Percentiles rank a stretch among this genome's conserved stretches.
These are phyloP conservation scores for Cichlasoma orientale DNA, from an alignment of 2,797 vertebrate species.

Conservation along the genomic window DNA sequence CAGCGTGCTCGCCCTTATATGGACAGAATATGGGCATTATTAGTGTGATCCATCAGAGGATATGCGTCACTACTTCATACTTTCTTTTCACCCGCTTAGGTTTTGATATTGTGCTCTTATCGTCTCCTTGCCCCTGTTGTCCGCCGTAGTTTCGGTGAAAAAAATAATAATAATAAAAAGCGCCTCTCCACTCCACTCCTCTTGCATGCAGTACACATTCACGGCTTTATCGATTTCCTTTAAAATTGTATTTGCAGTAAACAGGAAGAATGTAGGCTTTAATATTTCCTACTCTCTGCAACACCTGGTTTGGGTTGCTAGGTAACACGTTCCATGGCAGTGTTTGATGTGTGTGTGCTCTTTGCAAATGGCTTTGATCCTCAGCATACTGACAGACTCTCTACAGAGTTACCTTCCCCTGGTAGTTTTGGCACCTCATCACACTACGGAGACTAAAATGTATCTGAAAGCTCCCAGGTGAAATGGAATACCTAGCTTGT, in stretches of 20 bases:
- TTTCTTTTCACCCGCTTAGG: conserved; percentile 41
- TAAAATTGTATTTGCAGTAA: conserved; percentile 74
- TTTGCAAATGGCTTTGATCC: conserved; percentile 83
- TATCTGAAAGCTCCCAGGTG: conserved; percentile 76
- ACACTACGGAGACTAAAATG: conserved; percentile 70
- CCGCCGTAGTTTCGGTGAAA: conserved; percentile 9
- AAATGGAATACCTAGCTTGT: conserved; percentile 73
- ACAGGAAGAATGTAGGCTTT: conserved; percentile 71
- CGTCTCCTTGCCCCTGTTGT: conserved; percentile 37
- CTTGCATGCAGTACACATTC: conserved; percentile 55
- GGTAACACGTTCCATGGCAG: conserved; percentile 75
- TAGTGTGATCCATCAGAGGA: conserved; percentile 54
- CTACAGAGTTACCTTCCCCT: conserved; percentile 70
- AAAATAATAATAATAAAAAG: neutral
- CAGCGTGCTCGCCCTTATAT: conserved; percentile 26
- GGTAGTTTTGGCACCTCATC: conserved; percentile 77
- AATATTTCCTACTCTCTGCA: conserved; percentile 71
- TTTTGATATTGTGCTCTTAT: conserved; percentile 70
- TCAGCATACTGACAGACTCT: conserved; percentile 73
- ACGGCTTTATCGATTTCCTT: conserved; percentile 74
- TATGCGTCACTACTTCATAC: conserved; percentile 60
- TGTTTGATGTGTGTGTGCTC: conserved; percentile 77
- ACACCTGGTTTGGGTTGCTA: conserved; percentile 84
- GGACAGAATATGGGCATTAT: conserved; percentile 48
- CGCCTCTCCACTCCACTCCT: conserved; percentile 30